Evolutionary conservation across 2,888 invertebrate genomes (phyloP).

Genomic region (Macaria notata): DNA sequence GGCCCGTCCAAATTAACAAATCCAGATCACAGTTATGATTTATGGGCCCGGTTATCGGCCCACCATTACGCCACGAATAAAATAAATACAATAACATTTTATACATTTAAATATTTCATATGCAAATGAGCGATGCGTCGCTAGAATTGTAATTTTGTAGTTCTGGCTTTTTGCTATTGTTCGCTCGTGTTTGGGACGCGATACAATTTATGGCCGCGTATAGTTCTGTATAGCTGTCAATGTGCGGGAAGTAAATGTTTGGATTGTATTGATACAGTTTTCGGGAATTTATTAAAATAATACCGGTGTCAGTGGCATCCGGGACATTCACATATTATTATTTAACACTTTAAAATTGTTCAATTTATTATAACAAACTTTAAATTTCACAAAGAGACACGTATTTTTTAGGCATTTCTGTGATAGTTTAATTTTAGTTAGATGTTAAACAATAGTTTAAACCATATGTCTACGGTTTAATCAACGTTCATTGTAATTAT

Average conservation of each 20-base stretch:
- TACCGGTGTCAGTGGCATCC: background rate
- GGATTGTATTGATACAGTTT: conserved; percentile 9
- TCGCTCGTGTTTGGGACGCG: conserved; percentile 22
- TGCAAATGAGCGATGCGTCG: conserved; percentile 36
- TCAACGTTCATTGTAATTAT: too few species aligned
- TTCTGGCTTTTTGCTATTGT: conserved; percentile 31
- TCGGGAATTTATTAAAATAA: conserved; percentile 2
- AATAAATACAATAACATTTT: conserved; percentile 27
- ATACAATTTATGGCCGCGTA: conserved; percentile 20
- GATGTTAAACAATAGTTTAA: too few species aligned
- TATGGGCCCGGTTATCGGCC: conserved; percentile 61
- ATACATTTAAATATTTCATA: conserved; percentile 25
- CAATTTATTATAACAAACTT: too few species aligned
- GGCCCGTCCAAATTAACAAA: conserved; percentile 62
- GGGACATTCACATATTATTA: background rate
- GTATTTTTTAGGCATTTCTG: too few species aligned
- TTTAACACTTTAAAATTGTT: too few species aligned
- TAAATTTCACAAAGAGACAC: too few species aligned
- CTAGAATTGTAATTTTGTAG: conserved; percentile 30
- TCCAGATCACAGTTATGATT: conserved; percentile 74
- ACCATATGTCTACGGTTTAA: too few species aligned
- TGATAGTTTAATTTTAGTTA: too few species aligned
- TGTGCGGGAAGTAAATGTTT: conserved; percentile 15
- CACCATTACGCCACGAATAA: conserved; percentile 37
- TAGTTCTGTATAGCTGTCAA: conserved; percentile 14